Conservation (phyloP, 1,140 invertebrate species). For the Dendrolimus punctatus region DNA sequence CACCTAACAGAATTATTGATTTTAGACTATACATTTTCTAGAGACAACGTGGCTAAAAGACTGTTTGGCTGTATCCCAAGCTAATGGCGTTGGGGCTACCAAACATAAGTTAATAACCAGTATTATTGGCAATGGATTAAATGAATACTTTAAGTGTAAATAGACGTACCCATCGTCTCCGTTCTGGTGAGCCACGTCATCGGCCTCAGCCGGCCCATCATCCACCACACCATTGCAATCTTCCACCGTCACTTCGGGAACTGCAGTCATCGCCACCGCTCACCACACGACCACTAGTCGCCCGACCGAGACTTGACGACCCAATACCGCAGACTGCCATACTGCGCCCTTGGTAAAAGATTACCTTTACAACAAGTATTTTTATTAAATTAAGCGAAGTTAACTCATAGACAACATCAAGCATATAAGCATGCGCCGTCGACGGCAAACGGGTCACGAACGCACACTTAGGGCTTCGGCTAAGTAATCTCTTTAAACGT, state of each 20-base stretch:
- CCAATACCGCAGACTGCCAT: conserved; percentile 45
- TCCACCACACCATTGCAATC: conserved; percentile 50
- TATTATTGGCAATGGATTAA: too few species aligned
- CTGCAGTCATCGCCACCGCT: conserved; percentile 49
- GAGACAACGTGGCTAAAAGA: too few species aligned
- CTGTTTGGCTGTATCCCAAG: too few species aligned
- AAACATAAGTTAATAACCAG: too few species aligned
- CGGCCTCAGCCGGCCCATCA: conserved; percentile 17
- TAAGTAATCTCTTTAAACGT: conserved; percentile 61
- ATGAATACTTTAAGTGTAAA: background rate
- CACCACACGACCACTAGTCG: conserved; percentile 16
- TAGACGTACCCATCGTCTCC: conserved; percentile 53
- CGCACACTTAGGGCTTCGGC: conserved; percentile 57
- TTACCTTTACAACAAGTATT: conserved; percentile 62
- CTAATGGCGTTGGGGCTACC: too few species aligned
- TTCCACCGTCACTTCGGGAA: conserved; percentile 48
- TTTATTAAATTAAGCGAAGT: conserved; percentile 72
- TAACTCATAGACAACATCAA: conserved; percentile 55
- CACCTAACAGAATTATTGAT: too few species aligned
- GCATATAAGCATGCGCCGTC: conserved; percentile 61
- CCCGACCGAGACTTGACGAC: conserved; percentile 32
- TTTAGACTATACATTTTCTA: too few species aligned
- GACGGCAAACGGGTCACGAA: conserved; percentile 61
- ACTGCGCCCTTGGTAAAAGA: conserved; percentile 62
- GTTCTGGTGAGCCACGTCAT: conserved; percentile 22